phyloP scores from a whole-genome alignment of 2,113 vertebrate species.

The Phylloscopus whistleri region DNA sequence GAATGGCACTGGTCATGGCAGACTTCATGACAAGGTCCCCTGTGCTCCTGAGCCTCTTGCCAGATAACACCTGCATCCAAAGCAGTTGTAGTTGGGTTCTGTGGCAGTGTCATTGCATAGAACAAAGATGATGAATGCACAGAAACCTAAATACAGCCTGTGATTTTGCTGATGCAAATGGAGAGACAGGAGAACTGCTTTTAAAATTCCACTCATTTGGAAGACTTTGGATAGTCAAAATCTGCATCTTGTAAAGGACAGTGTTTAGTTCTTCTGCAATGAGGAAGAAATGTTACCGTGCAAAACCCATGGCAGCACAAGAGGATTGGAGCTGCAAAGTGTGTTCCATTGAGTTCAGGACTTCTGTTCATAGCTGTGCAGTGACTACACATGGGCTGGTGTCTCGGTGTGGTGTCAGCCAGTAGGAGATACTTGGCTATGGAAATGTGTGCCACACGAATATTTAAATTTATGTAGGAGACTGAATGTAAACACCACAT shows the following conservation, averaged over 20 bases:
- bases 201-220: neutral
- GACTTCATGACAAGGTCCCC: rapidly evolving
- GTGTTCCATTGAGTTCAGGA: neutral
- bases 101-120: neutral
- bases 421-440: neutral
- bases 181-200: neutral
- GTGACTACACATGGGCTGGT: rapidly evolving
- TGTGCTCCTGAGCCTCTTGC: neutral
- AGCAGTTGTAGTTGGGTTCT: neutral
- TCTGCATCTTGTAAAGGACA: neutral
- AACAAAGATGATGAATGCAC: rapidly evolving
- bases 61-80: neutral
- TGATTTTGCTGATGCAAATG: neutral
- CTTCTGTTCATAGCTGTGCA: neutral
- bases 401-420: neutral
- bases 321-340: neutral
- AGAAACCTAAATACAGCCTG: neutral
- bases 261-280: neutral
- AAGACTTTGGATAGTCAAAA: neutral
- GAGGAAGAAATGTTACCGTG: neutral
- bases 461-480: neutral
- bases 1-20: neutral
- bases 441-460: rapidly evolving
- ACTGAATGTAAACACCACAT: neutral
- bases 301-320: neutral